Percentiles rank a stretch among this genome's conserved stretches.
Conservation (phyloP, 1,140 invertebrate genomes). For the Brachionus rotundiformis region DNA sequence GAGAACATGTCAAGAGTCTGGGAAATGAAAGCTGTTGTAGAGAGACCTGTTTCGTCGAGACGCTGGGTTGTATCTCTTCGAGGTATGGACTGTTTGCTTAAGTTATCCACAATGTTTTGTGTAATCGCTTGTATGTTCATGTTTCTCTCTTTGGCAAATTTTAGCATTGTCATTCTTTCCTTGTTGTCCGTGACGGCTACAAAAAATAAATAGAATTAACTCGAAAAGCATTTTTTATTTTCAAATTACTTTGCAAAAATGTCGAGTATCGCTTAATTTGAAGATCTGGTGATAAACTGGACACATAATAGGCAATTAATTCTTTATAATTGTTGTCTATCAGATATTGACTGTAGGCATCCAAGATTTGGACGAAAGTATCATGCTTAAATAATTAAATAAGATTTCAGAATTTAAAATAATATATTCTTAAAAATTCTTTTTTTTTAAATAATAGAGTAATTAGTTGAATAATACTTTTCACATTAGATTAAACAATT, state of each 20-base stretch:
- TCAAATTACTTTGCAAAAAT: constrained; percentile 72
- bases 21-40: constrained; percentile 34
- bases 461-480: no score
- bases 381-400: constrained; percentile 68
- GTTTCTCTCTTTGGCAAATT: constrained; percentile 73
- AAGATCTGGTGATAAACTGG: constrained; percentile 71
- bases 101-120: constrained; percentile 77
- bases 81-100: constrained; percentile 61
- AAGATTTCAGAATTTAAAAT: no score
- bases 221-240: neutral
- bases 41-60: neutral
- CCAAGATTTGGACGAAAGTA: constrained; percentile 73
- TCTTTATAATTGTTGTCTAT: constrained; percentile 74
- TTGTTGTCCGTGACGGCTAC: constrained; percentile 51
- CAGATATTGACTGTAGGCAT: constrained; percentile 72
- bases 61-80: constrained; percentile 57
- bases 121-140: constrained; percentile 81
- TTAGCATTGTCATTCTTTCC: constrained; percentile 64
- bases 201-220: neutral
- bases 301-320: constrained; percentile 79
- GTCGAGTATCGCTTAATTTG: constrained; percentile 78
- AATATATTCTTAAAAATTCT: no score
- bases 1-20: constrained; percentile 26
- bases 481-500: no score
- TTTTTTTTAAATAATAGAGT: neutral